Evolutionary conservation across 2,797 vertebrate genomes (phyloP).

Genomic region (Etheostoma nigrum): DNA sequence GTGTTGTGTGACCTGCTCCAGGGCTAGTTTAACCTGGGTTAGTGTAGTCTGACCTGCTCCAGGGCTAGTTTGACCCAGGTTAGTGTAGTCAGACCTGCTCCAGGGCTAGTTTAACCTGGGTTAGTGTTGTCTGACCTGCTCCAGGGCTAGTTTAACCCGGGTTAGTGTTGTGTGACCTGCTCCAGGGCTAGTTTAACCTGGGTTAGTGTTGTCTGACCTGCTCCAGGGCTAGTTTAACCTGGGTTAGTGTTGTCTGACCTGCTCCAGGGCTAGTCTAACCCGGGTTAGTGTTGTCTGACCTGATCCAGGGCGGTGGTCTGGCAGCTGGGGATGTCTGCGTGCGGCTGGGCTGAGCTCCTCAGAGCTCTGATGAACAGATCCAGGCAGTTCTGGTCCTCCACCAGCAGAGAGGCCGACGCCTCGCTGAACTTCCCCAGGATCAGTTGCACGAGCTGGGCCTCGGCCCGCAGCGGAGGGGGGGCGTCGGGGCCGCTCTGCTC

Average conservation of each 20-base stretch:
- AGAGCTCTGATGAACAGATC: slow-evolving; percentile 90
- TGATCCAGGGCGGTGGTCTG: slow-evolving; percentile 91
- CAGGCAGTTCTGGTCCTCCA: slow-evolving; percentile 84
- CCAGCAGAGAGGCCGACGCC: slow-evolving; percentile 88
- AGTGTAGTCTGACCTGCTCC: no score
- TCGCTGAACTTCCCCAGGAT: slow-evolving; percentile 90
- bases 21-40: no score
- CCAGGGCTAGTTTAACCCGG: no score
- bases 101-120: no score
- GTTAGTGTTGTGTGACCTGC: no score
- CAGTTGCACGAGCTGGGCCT: slow-evolving; percentile 86
- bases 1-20: no score
- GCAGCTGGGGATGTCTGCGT: slow-evolving; percentile 80
- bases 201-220: no score
- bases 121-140: no score
- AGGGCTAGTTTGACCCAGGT: no score
- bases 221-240: neutral
- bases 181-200: no score
- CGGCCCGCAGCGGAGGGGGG: slow-evolving; percentile 82
- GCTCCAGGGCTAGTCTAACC: neutral
- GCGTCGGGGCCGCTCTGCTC: slow-evolving; percentile 83
- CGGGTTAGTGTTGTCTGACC: slow-evolving; percentile 71
- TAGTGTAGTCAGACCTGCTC: no score
- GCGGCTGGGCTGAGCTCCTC: slow-evolving; percentile 76
- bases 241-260: no score